Evolutionary conservation across 2,888 invertebrate genomes (phyloP).

Genomic region (Drosophila picticornis): DNA sequence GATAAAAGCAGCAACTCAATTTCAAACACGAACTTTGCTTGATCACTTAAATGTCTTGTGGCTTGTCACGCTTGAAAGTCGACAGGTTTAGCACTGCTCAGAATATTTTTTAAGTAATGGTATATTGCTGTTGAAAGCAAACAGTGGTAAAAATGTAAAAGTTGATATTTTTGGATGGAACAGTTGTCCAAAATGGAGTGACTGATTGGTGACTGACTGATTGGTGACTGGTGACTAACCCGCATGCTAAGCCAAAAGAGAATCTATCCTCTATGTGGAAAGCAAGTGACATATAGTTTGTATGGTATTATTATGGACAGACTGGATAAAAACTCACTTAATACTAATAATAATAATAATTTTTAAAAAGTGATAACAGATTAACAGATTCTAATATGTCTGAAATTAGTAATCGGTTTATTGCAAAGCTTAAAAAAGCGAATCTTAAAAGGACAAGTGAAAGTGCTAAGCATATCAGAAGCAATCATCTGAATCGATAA

Average conservation of each 20-base stretch:
- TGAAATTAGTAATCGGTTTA: neutral
- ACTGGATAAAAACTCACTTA: neutral
- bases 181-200: neutral
- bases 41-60: conserved; percentile 1
- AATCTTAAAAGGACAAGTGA: neutral
- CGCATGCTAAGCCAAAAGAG: neutral
- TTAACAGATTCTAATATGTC: neutral
- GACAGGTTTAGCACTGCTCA: neutral
- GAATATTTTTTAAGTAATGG: neutral
- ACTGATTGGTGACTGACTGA: neutral
- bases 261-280: neutral
- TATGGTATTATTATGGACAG: neutral
- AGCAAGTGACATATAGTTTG: neutral
- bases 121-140: neutral
- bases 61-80: neutral
- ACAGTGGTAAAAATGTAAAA: neutral
- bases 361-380: neutral
- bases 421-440: neutral
- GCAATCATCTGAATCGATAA: neutral
- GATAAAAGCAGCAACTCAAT: neutral
- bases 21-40: conserved; percentile 3
- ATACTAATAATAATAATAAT: neutral
- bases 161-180: neutral
- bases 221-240: neutral
- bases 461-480: neutral